Conservation (phyloP, 92 coral and sea anemone genomes). For the Plumapathes pennacea region DNA sequence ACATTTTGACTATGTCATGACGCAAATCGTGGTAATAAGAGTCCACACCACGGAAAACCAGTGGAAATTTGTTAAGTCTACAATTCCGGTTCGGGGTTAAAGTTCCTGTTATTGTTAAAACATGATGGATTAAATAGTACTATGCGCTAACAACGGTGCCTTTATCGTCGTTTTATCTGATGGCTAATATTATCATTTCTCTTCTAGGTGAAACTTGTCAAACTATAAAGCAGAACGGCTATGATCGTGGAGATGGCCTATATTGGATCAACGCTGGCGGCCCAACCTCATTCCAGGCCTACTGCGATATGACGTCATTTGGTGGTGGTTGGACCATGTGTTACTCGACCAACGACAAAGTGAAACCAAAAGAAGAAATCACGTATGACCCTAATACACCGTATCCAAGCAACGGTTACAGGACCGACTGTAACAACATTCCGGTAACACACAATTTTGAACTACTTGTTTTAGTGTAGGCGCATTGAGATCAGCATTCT, state of each 20-base stretch:
- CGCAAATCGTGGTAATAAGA: too few relatives aligned
- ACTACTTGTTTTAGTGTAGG: not conserved
- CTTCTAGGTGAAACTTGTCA: slow-evolving; percentile 5
- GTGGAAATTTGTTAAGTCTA: too few relatives aligned
- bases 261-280: slow-evolving; percentile 39
- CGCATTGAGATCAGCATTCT: not conserved
- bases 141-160: too few relatives aligned
- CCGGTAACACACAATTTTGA: too few relatives aligned
- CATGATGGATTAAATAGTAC: too few relatives aligned
- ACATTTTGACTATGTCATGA: too few relatives aligned
- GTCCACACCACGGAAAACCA: too few relatives aligned
- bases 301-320: slow-evolving; percentile 49
- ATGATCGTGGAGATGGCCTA: slow-evolving; percentile 12
- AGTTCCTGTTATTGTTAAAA: too few relatives aligned
- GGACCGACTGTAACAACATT: slow-evolving; percentile 15
- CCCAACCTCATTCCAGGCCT: slow-evolving; percentile 21
- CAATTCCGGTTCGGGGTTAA: too few relatives aligned
- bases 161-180: too few relatives aligned
- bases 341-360: slow-evolving; percentile 27
- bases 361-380: slow-evolving; percentile 13
- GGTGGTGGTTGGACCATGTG: slow-evolving; percentile 60
- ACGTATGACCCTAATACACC: slow-evolving; percentile 7
- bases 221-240: not conserved
- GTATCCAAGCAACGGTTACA: slow-evolving; percentile 27
- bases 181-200: not conserved